Evolutionary conservation across 2,113 vertebrate species (phyloP).

Genomic region (Lepus europaeus): DNA sequence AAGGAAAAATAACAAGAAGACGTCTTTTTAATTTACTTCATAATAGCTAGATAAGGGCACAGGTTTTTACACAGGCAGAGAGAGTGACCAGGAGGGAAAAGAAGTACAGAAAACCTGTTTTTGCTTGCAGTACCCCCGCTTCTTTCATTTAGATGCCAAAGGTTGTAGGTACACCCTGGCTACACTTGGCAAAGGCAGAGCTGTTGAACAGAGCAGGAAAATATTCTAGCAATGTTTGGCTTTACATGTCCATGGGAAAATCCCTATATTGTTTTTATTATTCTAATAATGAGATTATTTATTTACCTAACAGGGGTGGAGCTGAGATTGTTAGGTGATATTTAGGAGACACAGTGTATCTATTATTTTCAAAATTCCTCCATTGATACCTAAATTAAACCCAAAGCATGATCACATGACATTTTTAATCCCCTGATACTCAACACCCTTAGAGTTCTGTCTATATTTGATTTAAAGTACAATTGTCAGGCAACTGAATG

Average conservation of each 20-base stretch:
- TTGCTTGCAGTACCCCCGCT: background rate
- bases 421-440: background rate
- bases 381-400: background rate
- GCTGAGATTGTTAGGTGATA: background rate
- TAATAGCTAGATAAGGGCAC: background rate
- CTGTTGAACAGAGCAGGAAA: background rate
- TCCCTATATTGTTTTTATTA: constrained; percentile 40
- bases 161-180: background rate
- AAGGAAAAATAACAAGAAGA: constrained; percentile 45
- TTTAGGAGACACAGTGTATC: background rate
- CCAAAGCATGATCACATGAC: background rate
- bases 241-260: constrained; percentile 47
- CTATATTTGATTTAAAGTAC: background rate
- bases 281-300: constrained; percentile 40
- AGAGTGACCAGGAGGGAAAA: background rate
- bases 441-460: background rate
- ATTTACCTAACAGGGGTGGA: background rate
- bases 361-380: background rate
- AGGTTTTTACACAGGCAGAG: background rate
- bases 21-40: constrained; percentile 63
- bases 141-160: background rate
- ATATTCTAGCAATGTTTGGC: background rate
- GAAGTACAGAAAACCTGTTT: fast-evolving
- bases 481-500: constrained; percentile 33
- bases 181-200: background rate